These are phyloP conservation scores for Etheostoma spectabile DNA, from an alignment of 2,113 vertebrate genomes.

Conservation along the genomic window DNA sequence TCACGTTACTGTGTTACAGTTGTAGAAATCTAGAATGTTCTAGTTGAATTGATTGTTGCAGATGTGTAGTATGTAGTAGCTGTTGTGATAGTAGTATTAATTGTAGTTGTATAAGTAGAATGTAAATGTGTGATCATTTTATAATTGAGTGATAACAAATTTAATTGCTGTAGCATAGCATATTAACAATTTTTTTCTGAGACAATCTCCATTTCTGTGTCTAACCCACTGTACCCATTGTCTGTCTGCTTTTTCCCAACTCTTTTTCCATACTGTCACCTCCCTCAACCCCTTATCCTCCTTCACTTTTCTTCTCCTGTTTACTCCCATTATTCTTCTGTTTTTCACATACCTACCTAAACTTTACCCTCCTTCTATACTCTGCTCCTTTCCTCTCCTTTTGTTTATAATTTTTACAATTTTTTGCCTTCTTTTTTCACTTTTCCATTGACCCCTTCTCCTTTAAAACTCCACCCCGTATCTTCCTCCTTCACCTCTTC, in stretches of 20 bases:
- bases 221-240: slow-evolving; percentile 54
- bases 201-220: slow-evolving; percentile 44
- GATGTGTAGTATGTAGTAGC: slow-evolving; percentile 48
- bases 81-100: slow-evolving; percentile 38
- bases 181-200: slow-evolving; percentile 8
- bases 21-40: slow-evolving; percentile 17
- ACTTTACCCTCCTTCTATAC: not conserved
- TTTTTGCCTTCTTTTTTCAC: not conserved
- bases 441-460: not conserved
- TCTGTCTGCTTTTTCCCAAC: slow-evolving; percentile 61
- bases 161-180: slow-evolving; percentile 1
- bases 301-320: not conserved
- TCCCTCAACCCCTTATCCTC: not conserved
- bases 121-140: slow-evolving; percentile 6
- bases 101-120: slow-evolving; percentile 30
- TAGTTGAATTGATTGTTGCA: slow-evolving; percentile 29
- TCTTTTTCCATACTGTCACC: slow-evolving; percentile 1
- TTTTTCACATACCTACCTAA: not conserved
- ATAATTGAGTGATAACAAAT: not conserved
- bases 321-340: not conserved
- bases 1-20: not conserved
- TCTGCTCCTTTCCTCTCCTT: not conserved
- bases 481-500: not conserved
- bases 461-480: not conserved
- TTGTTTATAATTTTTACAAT: not conserved